A percentile compares a stretch with the other conserved stretches of the same genome.
Conservation (phyloP, 2,888 invertebrate genomes). For the Lycophotia porphyrea region DNA sequence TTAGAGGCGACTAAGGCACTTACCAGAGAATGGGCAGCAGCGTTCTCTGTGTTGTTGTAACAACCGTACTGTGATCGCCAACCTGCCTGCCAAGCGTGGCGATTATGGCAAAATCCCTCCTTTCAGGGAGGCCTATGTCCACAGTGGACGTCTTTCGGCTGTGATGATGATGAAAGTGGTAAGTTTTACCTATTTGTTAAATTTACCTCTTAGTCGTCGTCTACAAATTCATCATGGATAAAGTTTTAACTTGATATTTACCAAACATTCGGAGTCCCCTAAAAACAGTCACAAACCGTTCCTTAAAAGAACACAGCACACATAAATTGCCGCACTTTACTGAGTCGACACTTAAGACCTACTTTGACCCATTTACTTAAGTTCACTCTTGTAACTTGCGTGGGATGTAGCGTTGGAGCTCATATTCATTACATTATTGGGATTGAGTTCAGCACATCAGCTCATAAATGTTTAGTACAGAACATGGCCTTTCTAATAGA, state of each 20-base stretch:
- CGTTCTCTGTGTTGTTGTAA: too few relatives aligned
- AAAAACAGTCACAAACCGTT: conserved; percentile 20
- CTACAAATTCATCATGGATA: neutral
- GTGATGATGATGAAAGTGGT: too few relatives aligned
- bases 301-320: conserved; percentile 24
- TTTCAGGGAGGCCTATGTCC: too few relatives aligned
- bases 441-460: conserved; percentile 46
- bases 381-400: conserved; percentile 53
- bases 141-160: too few relatives aligned
- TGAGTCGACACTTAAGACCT: conserved; percentile 47
- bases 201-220: neutral
- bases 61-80: too few relatives aligned
- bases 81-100: too few relatives aligned
- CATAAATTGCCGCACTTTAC: conserved; percentile 50
- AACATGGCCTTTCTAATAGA: conserved; percentile 38
- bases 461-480: conserved; percentile 48
- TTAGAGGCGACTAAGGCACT: too few relatives aligned
- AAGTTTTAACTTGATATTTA: neutral
- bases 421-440: conserved; percentile 58
- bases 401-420: conserved; percentile 46
- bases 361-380: conserved; percentile 57
- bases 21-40: too few relatives aligned
- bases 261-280: neutral
- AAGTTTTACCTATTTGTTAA: too few relatives aligned
- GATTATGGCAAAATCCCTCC: too few relatives aligned